Evolutionary conservation across 2,113 vertebrate species (phyloP), one percentile per base, ranked within the genome.

Genomic region (Camarhynchus parvulus): DNA sequence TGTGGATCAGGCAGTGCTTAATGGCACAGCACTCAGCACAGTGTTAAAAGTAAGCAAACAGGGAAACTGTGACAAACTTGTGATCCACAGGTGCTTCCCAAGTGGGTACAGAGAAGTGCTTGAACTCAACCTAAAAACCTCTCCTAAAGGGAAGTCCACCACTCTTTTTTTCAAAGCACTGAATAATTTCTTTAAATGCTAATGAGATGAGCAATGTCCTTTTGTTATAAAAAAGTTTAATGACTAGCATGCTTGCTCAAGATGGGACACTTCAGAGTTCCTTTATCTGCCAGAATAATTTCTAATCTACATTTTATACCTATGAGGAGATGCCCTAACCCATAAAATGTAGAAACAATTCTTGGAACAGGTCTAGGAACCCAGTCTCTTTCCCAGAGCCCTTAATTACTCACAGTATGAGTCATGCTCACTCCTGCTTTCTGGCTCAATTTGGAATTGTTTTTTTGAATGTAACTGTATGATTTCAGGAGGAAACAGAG

Each of bases 241-340:
- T n/a, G n/a, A 25, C 37, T 88, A 69, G 49, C 37, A 27, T 4
- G 9, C 47, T 88, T 92, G 33, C 55, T 74, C 28, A 91, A 73
- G 81, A 90, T 76, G 46, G 41, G 37, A 52, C 41, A 82, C 59
- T 79, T 90, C 37, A 69, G 53, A 77, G 23, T 58, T 89, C 27
- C 64, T 86, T 93, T 78, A 28, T 92, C 55, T 90, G 64, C 79
- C 88, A 88, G 52, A 83, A 94, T 44, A 80, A 53, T 83, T 94
- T 89, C 68, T 81, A 59, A 69, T 89, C 73, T 88, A 44, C 92
- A 81, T 97, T 90, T 94, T 89, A 83, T 93, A 83, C 68, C 76
- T 90, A 52, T 95, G 94, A 95, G 83, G 35, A 93, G 80, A 94
- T 87, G 59, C 86, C 55, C 50, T 88, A 80, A 80, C 27, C 39